These are phyloP conservation scores for Haliclona indistincta DNA, from an alignment of 37 sponge, comb jelly and placozoan genomes.

Conservation along the genomic window DNA sequence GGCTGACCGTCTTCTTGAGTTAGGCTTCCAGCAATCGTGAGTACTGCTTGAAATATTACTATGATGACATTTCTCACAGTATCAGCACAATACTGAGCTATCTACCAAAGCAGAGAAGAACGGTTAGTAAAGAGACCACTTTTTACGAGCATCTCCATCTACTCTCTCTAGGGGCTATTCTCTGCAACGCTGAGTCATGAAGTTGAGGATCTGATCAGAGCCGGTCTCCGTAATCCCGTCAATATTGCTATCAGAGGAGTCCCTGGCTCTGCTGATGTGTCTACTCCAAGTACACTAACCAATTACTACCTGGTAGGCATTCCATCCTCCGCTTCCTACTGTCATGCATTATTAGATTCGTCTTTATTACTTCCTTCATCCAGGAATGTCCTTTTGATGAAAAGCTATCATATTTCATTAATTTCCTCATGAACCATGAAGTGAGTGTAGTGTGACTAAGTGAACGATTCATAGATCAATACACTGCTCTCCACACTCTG, in stretches of 20 bases:
- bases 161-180: constrained; percentile 80
- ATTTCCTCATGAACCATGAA: constrained; percentile 12
- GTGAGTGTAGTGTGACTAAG: too few species aligned
- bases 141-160: too few species aligned
- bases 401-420: constrained; percentile 22
- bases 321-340: not conserved
- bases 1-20: constrained; percentile 90
- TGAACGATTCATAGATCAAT: too few species aligned
- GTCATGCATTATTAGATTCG: not conserved
- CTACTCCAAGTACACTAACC: constrained; percentile 68
- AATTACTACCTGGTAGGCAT: constrained; percentile 79
- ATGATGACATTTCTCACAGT: not conserved
- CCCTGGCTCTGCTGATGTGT: not conserved
- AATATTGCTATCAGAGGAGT: constrained; percentile 72
- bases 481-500: too few species aligned
- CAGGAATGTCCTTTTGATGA: constrained; percentile 10
- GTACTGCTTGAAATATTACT: not conserved
- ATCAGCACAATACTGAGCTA: constrained; percentile 82
- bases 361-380: too few species aligned
- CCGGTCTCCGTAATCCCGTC: constrained; percentile 93
- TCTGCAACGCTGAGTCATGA: constrained; percentile 95
- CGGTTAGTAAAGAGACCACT: too few species aligned
- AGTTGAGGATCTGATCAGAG: constrained; percentile 84
- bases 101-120: constrained; percentile 91
- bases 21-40: constrained; percentile 86